A percentile compares a stretch with the other conserved stretches of the same genome.
Conservation (phyloP, 2,113 vertebrate species). For the Apus apus region DNA sequence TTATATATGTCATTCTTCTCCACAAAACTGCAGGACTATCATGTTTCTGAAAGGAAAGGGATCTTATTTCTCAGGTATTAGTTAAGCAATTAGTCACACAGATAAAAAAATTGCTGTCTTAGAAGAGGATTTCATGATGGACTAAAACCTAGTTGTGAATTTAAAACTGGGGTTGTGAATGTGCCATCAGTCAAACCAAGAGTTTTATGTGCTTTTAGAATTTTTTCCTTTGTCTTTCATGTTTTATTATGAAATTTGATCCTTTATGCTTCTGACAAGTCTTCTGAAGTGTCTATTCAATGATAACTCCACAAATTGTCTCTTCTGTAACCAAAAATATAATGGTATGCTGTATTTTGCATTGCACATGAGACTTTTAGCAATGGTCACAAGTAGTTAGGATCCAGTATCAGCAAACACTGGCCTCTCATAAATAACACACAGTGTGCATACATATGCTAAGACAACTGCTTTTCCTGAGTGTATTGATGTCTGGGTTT, state of each 20-base stretch:
- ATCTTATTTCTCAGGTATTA: neutral
- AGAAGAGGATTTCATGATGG: neutral
- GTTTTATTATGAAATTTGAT: neutral
- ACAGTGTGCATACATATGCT: neutral
- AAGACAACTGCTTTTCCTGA: neutral
- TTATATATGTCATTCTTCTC: neutral
- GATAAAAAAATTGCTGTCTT: neutral
- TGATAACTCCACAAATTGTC: neutral
- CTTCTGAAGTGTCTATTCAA: neutral
- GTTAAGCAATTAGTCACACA: neutral
- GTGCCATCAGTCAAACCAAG: neutral
- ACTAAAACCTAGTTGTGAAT: neutral
- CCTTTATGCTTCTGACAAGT: neutral
- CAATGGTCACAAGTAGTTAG: neutral
- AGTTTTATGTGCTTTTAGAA: neutral
- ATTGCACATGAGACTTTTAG: neutral
- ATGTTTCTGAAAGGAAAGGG: neutral
- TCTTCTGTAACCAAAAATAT: neutral
- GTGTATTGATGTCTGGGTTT: neutral
- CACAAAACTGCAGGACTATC: neutral
- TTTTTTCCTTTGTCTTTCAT: neutral
- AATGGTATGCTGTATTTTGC: neutral
- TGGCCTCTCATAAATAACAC: neutral
- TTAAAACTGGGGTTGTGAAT: neutral
- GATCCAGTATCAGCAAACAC: neutral